A percentile compares a stretch with the other conserved stretches of the same genome.
Evolutionary conservation across 2,888 invertebrate species (phyloP).

Genomic region (Drosophila silvestris): DNA sequence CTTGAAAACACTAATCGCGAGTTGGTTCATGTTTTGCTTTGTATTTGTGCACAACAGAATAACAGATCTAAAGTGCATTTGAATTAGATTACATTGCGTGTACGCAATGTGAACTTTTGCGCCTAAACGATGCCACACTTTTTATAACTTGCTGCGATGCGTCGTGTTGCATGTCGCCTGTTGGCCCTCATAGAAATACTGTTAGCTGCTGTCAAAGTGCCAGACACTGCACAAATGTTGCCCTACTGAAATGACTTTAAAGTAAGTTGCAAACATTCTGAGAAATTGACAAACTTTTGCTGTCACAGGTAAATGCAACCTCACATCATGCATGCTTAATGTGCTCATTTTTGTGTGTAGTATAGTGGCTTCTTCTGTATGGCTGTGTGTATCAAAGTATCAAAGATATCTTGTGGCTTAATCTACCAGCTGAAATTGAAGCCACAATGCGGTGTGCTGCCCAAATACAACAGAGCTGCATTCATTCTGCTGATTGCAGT

Average conservation of each 20-base stretch:
- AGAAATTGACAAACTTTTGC: slow-evolving; percentile 43
- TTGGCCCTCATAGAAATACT: slow-evolving; percentile 2
- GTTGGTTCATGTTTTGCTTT: neutral
- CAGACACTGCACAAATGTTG: slow-evolving; percentile 17
- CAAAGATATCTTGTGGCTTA: slow-evolving; percentile 54
- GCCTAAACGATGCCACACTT: slow-evolving; percentile 24
- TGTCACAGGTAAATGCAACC: slow-evolving; percentile 37
- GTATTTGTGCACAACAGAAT: neutral
- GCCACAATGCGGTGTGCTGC: slow-evolving; percentile 50
- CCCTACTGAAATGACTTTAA: slow-evolving; percentile 52
- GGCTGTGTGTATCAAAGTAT: slow-evolving; percentile 28
- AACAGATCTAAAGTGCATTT: slow-evolving; percentile 3
- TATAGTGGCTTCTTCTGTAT: slow-evolving; percentile 4
- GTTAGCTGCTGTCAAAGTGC: slow-evolving; percentile 26
- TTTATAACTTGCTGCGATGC: slow-evolving; percentile 3
- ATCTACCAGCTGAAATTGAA: slow-evolving; percentile 57
- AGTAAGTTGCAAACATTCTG: slow-evolving; percentile 45
- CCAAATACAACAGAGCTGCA: slow-evolving; percentile 47
- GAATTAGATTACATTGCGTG: neutral
- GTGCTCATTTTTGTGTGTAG: slow-evolving; percentile 1
- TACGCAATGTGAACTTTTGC: slow-evolving; percentile 10
- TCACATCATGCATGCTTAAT: slow-evolving; percentile 48
- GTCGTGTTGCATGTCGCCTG: neutral
- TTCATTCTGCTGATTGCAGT: slow-evolving; percentile 3
- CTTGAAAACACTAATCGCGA: neutral